These are phyloP conservation scores for Neoarius graeffei DNA, from an alignment of 2,113 vertebrate genomes.

Conservation along the genomic window DNA sequence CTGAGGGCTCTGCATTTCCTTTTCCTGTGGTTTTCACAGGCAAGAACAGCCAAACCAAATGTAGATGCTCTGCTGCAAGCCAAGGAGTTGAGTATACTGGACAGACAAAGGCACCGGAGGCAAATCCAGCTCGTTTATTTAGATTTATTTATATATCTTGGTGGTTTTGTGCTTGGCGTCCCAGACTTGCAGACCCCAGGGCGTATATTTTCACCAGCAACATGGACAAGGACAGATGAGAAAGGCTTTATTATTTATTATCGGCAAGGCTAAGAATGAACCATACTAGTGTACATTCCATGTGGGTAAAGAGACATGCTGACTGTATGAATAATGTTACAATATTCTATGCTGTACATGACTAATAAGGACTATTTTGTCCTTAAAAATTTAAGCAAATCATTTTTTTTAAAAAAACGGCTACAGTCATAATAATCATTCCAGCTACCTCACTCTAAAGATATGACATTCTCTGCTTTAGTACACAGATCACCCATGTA, in stretches of 20 bases:
- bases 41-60: conserved; percentile 78
- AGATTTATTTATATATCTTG: conserved; percentile 65
- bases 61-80: conserved; percentile 73
- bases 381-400: not conserved
- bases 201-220: conserved; percentile 67
- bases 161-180: conserved; percentile 74
- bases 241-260: conserved; percentile 62
- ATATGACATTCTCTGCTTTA: not conserved
- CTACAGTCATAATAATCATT: not conserved
- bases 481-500: conserved; percentile 36
- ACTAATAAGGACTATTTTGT: not conserved
- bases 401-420: not conserved
- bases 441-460: not conserved
- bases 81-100: conserved; percentile 65
- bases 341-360: not conserved
- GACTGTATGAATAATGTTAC: not conserved
- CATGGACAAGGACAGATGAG: conserved; percentile 72
- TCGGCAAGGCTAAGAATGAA: conserved; percentile 61
- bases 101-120: conserved; percentile 73
- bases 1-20: conserved; percentile 72
- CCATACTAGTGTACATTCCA: conserved; percentile 70
- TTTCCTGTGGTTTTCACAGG: conserved; percentile 77
- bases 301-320: conserved; percentile 66
- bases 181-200: conserved; percentile 76
- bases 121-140: conserved; percentile 75